Evolutionary conservation across 2,888 invertebrate genomes (phyloP).

Genomic region (Drosophila borealis): DNA sequence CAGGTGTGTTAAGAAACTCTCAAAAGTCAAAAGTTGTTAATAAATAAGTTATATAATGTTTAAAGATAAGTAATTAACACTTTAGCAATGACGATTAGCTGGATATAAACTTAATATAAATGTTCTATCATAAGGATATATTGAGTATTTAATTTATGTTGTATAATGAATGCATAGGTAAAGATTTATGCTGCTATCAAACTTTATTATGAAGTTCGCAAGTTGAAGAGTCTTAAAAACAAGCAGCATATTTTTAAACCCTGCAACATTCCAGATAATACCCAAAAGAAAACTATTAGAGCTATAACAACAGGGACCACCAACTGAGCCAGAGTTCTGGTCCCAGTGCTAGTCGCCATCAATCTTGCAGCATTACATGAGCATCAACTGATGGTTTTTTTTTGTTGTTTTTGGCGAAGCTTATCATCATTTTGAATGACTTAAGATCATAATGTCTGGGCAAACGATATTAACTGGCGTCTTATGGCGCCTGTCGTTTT

Average conservation of each 20-base stretch:
- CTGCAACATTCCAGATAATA: constrained; percentile 6
- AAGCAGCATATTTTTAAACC: background rate
- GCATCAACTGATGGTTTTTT: constrained; percentile 20
- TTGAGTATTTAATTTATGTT: too few species aligned
- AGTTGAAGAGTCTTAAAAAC: background rate
- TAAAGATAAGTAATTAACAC: too few species aligned
- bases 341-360: constrained; percentile 36
- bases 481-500: constrained; percentile 60
- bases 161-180: too few species aligned
- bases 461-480: constrained; percentile 21
- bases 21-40: too few species aligned
- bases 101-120: too few species aligned
- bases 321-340: constrained; percentile 18
- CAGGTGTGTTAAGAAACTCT: too few species aligned
- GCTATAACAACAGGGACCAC: constrained; percentile 29
- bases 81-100: too few species aligned
- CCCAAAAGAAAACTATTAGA: constrained; percentile 12
- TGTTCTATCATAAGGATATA: too few species aligned
- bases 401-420: constrained; percentile 46
- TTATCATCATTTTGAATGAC: constrained; percentile 48
- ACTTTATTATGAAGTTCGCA: background rate
- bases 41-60: too few species aligned
- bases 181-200: background rate
- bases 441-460: constrained; percentile 50
- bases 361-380: constrained; percentile 61